Evolutionary conservation across 2,888 invertebrate genomes (phyloP).

Genomic region (Eugnorisma glareosa): DNA sequence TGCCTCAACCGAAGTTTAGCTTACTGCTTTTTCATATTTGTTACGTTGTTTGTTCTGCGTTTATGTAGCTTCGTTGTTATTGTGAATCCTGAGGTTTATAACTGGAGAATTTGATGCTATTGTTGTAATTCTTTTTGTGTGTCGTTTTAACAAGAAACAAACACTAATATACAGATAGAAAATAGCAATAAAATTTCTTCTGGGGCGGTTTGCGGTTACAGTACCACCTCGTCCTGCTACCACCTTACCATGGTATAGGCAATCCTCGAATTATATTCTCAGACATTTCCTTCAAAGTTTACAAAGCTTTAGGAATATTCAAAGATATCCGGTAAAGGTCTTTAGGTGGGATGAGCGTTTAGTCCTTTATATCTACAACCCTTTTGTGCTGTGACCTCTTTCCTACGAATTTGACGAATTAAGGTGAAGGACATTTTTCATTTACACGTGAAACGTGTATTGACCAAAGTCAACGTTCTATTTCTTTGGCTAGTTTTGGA

Average conservation of each 20-base stretch:
- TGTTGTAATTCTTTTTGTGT: not conserved
- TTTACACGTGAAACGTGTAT: no score
- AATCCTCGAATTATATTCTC: not conserved
- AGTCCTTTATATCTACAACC: not conserved
- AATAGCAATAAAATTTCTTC: not conserved
- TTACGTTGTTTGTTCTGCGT: slow-evolving; percentile 7
- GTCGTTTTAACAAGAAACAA: not conserved
- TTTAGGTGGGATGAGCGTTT: not conserved
- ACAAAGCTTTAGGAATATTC: slow-evolving; percentile 16
- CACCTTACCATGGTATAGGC: no score
- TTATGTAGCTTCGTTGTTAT: slow-evolving; percentile 12
- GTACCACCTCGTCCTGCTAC: no score
- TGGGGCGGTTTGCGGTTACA: not conserved
- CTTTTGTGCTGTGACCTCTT: not conserved
- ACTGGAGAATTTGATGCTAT: not conserved
- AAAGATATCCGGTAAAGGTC: slow-evolving; percentile 21
- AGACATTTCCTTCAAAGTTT: not conserved
- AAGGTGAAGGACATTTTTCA: not conserved
- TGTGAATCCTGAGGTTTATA: not conserved
- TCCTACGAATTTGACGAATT: slow-evolving; percentile 22
- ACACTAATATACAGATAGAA: not conserved
- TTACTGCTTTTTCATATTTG: slow-evolving; percentile 42
- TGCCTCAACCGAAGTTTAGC: slow-evolving; percentile 16
- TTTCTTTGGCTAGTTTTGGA: no score
- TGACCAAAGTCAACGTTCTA: no score